Conservation (phyloP, 2,888 invertebrate genomes). For the Elysia crispata region DNA sequence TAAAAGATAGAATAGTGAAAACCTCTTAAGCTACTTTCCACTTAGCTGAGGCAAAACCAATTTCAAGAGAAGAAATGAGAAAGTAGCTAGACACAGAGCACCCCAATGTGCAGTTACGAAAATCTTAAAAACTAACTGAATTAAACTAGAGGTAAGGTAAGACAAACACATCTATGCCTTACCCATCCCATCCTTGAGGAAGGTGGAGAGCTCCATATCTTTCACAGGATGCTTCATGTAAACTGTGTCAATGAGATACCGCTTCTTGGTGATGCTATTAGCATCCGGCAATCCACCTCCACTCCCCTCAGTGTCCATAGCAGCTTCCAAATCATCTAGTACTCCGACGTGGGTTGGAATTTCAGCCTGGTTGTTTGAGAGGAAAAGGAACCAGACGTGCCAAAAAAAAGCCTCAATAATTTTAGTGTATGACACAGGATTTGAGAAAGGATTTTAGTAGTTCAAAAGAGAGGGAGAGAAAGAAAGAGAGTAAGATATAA, state of each 20-base stretch:
- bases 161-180: constrained; percentile 52
- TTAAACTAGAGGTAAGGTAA: no score
- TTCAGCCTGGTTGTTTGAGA: constrained; percentile 83
- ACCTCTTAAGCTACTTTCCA: no score
- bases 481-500: no score
- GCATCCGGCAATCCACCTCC: constrained; percentile 55
- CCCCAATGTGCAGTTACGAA: no score
- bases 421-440: not conserved
- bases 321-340: constrained; percentile 81
- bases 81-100: no score
- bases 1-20: no score
- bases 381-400: not conserved
- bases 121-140: no score
- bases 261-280: constrained; percentile 62
- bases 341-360: constrained; percentile 95
- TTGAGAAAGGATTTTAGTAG: not conserved
- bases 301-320: constrained; percentile 72
- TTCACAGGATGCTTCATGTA: constrained; percentile 93
- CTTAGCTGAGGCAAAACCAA: no score
- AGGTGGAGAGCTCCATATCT: constrained; percentile 90
- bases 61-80: no score
- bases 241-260: constrained; percentile 92
- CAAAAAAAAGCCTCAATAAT: not conserved
- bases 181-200: constrained; percentile 98
- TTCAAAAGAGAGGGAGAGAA: not conserved